phyloP scores from a whole-genome alignment of 2,113 vertebrate species.

The Dipodomys spectabilis region DNA sequence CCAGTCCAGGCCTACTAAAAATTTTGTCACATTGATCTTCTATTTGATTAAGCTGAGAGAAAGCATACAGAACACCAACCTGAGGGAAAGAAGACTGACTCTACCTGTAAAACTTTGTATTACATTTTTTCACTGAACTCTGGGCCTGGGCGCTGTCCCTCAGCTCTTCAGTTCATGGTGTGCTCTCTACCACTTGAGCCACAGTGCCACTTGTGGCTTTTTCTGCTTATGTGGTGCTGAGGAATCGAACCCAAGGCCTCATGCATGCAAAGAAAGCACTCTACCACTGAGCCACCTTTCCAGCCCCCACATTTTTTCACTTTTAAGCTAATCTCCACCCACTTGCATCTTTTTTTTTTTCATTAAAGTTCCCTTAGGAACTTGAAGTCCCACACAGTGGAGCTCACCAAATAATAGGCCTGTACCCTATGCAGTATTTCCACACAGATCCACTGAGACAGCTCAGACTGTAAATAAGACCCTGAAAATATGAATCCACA shows the following conservation, averaged over 20 bases:
- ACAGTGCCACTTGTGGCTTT: too few species aligned
- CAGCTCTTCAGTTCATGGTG: too few species aligned
- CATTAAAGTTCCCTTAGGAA: constrained; percentile 25
- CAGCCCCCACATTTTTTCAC: background rate
- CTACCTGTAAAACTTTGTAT: background rate
- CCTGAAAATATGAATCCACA: constrained; percentile 48
- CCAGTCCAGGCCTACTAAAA: background rate
- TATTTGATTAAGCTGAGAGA: background rate
- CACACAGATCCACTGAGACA: background rate
- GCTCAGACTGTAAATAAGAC: background rate
- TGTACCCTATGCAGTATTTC: constrained; percentile 5
- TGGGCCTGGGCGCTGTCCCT: too few species aligned
- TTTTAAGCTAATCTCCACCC: constrained; percentile 40
- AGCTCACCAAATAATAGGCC: constrained; percentile 2
- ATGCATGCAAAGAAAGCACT: too few species aligned
- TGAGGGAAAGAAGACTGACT: background rate
- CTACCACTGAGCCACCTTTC: too few species aligned
- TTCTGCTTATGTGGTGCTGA: too few species aligned
- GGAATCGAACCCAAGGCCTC: too few species aligned
- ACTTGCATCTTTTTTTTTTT: constrained; percentile 8
- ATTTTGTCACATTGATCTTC: background rate
- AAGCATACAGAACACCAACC: background rate
- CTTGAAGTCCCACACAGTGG: background rate
- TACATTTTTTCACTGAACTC: background rate
- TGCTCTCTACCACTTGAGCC: too few species aligned